phyloP scores from a whole-genome alignment of 2,113 vertebrate genomes.

The Steatornis caripensis region DNA sequence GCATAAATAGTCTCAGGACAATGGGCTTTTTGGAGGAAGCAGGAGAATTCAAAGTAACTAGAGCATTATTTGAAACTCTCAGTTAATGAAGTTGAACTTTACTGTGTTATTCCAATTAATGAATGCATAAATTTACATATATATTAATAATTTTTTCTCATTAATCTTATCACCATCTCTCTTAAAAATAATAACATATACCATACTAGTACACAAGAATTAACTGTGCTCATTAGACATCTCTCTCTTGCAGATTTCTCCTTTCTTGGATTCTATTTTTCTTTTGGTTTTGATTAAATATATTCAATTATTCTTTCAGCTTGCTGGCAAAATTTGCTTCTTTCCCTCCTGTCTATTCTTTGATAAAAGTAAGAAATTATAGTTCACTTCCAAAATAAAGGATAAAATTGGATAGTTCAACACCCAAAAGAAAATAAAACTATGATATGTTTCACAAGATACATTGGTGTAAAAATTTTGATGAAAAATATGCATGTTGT shows the following conservation, averaged over 20 bases:
- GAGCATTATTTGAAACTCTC: not conserved
- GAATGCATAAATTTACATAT: not conserved
- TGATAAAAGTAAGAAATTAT: not conserved
- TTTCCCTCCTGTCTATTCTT: not conserved
- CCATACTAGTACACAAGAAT: not conserved
- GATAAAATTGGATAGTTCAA: not conserved
- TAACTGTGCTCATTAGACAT: not conserved
- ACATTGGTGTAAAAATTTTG: not conserved
- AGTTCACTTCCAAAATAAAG: not conserved
- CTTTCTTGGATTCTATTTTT: not conserved
- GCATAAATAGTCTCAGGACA: not conserved
- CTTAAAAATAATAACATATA: not conserved
- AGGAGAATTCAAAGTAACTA: not conserved
- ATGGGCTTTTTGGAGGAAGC: not conserved
- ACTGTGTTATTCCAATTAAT: not conserved
- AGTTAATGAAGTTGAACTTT: not conserved
- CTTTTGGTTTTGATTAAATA: not conserved
- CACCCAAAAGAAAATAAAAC: not conserved
- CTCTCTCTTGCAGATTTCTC: not conserved
- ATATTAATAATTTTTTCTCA: not conserved
- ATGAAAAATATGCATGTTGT: not conserved
- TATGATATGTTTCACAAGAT: not conserved
- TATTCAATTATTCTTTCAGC: not conserved
- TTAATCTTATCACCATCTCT: not conserved
- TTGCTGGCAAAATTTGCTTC: not conserved